Percentiles rank a stretch among this genome's conserved stretches.
Conservation (phyloP, 2,797 vertebrate species). For the Enteromius thamalakanensis region DNA sequence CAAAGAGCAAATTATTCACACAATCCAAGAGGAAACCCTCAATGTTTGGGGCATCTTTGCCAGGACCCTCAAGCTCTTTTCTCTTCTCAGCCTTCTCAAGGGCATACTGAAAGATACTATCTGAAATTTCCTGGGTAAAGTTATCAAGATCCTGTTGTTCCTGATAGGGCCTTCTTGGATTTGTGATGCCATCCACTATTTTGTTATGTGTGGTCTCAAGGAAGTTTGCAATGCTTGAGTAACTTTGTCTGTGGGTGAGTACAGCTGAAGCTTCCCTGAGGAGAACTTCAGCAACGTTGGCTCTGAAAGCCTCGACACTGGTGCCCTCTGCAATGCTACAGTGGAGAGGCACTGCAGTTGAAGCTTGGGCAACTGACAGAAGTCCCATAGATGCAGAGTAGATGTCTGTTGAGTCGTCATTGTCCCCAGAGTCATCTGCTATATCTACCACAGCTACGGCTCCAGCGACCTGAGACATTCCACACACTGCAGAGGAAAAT, state of each 20-base stretch:
- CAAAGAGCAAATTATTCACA: constrained; percentile 86
- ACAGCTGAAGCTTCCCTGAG: constrained; percentile 85
- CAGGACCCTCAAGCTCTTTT: constrained; percentile 71
- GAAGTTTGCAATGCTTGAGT: constrained; percentile 83
- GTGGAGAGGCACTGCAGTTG: constrained; percentile 79
- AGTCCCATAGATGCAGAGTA: constrained; percentile 78
- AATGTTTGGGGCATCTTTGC: constrained; percentile 71
- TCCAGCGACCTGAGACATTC: constrained; percentile 90
- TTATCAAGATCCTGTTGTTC: constrained; percentile 82
- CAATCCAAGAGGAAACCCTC: constrained; percentile 83
- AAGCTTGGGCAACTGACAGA: constrained; percentile 81
- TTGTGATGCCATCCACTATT: constrained; percentile 83
- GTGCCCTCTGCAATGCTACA: constrained; percentile 81
- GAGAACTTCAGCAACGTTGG: constrained; percentile 86
- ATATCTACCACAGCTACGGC: constrained; percentile 88
- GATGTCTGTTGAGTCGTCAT: constrained; percentile 68
- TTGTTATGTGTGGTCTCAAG: constrained; percentile 85
- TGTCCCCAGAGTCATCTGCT: constrained; percentile 68
- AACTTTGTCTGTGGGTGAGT: constrained; percentile 81
- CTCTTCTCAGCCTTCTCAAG: constrained; percentile 85
- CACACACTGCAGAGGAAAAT: constrained; percentile 88
- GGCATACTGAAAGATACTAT: constrained; percentile 86
- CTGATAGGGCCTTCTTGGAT: constrained; percentile 73
- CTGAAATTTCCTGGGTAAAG: constrained; percentile 87
- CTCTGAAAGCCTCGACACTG: constrained; percentile 81